Evolutionary conservation across 2,113 vertebrate genomes (phyloP).

Genomic region (Rutilus rutilus): DNA sequence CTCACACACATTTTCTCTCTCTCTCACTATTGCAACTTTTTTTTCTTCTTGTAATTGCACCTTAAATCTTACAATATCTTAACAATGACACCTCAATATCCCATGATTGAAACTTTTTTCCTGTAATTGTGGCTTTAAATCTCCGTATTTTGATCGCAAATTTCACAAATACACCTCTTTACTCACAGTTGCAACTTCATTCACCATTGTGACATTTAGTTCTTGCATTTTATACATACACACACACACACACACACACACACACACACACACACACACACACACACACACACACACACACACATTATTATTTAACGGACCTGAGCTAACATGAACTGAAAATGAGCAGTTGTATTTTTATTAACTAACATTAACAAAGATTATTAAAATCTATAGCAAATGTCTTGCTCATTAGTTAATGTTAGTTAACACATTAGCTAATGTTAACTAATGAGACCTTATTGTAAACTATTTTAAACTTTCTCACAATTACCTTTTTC

Average conservation of each 20-base stretch:
- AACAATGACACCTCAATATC: neutral
- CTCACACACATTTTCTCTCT: neutral
- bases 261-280: no score
- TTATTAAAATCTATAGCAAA: neutral
- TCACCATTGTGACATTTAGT: no score
- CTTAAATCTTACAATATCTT: neutral
- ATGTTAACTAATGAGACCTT: neutral
- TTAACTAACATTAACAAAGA: neutral
- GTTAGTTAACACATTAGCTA: neutral
- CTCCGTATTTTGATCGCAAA: neutral
- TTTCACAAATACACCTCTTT: no score
- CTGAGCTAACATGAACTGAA: neutral
- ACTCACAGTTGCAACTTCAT: neutral
- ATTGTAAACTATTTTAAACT: neutral
- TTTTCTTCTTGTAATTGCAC: neutral
- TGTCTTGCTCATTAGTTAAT: neutral
- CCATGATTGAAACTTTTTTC: neutral
- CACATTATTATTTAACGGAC: neutral
- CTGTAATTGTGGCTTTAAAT: neutral
- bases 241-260: no score
- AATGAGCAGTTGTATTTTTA: neutral
- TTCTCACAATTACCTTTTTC: neutral
- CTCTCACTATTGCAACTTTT: neutral
- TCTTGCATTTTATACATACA: no score
- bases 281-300: no score